These are phyloP conservation scores for Heteropelma amictum DNA, from an alignment of 2,888 invertebrate genomes.

Conservation along the genomic window DNA sequence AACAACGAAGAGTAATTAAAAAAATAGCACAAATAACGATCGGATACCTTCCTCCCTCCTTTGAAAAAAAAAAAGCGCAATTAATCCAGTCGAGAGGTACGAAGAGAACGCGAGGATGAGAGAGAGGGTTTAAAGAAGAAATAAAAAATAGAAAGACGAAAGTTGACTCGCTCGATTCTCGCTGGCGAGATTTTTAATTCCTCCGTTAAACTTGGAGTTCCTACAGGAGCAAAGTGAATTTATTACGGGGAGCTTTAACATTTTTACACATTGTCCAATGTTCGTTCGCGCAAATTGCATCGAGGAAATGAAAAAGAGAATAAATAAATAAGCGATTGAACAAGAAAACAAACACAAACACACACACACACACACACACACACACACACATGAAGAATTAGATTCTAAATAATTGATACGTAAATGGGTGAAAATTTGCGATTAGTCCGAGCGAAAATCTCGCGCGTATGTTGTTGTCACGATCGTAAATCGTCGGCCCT, in stretches of 20 bases:
- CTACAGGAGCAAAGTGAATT: neutral
- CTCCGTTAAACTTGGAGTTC: conserved; percentile 21
- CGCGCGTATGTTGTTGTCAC: conserved; percentile 51
- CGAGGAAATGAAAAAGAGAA: neutral
- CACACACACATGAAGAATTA: conserved; percentile 26
- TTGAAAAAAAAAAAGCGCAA: neutral
- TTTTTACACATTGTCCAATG: neutral
- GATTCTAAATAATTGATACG: conserved; percentile 53
- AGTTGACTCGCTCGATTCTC: conserved; percentile 62
- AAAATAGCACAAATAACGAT: too few species aligned
- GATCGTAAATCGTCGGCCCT: neutral
- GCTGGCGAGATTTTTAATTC: conserved; percentile 68
- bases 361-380: conserved; percentile 8
- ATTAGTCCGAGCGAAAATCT: conserved; percentile 16
- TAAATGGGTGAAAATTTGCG: conserved; percentile 40
- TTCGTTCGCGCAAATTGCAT: neutral
- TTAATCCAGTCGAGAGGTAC: neutral
- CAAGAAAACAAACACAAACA: neutral
- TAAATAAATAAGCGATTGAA: neutral
- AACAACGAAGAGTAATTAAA: too few species aligned
- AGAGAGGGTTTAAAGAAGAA: neutral
- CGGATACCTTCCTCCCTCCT: neutral
- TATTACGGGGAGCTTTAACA: neutral
- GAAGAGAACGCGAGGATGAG: neutral
- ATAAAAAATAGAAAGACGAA: neutral